Conservation (phyloP, 2,797 vertebrate genomes). For the Sebastes nivosus region DNA sequence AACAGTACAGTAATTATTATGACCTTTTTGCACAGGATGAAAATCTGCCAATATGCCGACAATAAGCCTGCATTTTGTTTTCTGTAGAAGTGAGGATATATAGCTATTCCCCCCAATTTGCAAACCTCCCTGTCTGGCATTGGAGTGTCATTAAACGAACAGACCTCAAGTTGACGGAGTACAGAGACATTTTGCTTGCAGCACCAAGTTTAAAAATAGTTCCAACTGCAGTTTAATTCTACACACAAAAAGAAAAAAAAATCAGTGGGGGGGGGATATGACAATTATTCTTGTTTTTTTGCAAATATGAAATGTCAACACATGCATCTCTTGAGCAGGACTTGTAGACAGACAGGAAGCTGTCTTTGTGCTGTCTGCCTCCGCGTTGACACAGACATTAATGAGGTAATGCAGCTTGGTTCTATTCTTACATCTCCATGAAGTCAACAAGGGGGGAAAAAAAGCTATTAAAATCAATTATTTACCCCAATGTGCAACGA, state of each 20-base stretch:
- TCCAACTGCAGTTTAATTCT: conserved; percentile 41
- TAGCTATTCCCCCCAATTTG: conserved; percentile 1
- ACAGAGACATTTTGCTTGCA: conserved; percentile 44
- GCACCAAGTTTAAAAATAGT: conserved; percentile 55
- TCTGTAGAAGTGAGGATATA: background rate
- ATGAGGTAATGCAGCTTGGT: conserved; percentile 40
- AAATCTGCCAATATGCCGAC: background rate
- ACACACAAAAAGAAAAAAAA: conserved; percentile 7
- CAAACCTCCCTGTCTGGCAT: conserved; percentile 22
- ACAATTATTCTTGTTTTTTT: conserved; percentile 51
- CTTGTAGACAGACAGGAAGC: conserved; percentile 20
- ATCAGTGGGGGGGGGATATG: conserved; percentile 30
- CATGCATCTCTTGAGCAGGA: conserved; percentile 20
- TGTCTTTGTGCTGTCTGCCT: conserved; percentile 35
- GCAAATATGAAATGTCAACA: conserved; percentile 52
- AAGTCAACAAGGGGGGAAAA: conserved; percentile 1
- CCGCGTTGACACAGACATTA: conserved; percentile 35
- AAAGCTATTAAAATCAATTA: conserved; percentile 18
- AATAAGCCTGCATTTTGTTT: background rate
- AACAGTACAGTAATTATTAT: background rate
- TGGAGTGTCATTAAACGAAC: conserved; percentile 43
- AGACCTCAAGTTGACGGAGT: conserved; percentile 28
- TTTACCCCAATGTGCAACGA: conserved; percentile 20
- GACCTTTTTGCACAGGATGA: background rate
- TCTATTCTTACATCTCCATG: conserved; percentile 31